Percentiles rank a stretch among this genome's conserved stretches.
These are phyloP conservation scores for Antheraea assamensis DNA, from an alignment of 2,888 invertebrate genomes.

Conservation along the genomic window DNA sequence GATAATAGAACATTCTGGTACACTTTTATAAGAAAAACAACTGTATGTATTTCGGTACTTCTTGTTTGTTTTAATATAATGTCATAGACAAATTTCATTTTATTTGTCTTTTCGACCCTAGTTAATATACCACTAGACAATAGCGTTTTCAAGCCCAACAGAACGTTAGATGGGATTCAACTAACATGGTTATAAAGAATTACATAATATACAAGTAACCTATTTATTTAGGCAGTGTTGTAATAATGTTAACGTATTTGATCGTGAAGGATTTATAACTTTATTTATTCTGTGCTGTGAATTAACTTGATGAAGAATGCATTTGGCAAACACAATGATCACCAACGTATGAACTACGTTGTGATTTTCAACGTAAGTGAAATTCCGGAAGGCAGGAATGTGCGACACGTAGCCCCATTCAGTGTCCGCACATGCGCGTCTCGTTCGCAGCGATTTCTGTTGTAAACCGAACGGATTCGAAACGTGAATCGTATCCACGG, in stretches of 20 bases:
- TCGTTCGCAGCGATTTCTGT: slow-evolving; percentile 66
- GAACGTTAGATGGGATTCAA: not conserved
- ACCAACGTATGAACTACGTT: slow-evolving; percentile 48
- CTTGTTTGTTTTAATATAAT: no score
- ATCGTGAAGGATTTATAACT: not conserved
- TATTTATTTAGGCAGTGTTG: not conserved
- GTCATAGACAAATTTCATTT: no score
- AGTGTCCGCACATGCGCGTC: slow-evolving; percentile 71
- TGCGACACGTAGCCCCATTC: slow-evolving; percentile 77
- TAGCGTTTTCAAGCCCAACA: not conserved
- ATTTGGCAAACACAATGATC: slow-evolving; percentile 53
- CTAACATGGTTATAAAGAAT: not conserved
- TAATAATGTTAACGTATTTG: not conserved
- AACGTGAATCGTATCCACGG: slow-evolving; percentile 46
- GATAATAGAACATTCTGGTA: no score
- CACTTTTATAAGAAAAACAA: not conserved
- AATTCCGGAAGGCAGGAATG: slow-evolving; percentile 78
- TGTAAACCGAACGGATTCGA: slow-evolving; percentile 60
- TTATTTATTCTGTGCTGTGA: not conserved
- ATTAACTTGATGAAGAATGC: not conserved
- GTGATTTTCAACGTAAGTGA: slow-evolving; percentile 69
- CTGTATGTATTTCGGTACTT: not conserved
- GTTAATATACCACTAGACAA: no score
- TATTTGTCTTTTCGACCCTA: no score
- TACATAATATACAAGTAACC: not conserved